Base-by-base conservation (phyloP, 1,140 invertebrate genomes). In the Heliconius himera region DNA sequence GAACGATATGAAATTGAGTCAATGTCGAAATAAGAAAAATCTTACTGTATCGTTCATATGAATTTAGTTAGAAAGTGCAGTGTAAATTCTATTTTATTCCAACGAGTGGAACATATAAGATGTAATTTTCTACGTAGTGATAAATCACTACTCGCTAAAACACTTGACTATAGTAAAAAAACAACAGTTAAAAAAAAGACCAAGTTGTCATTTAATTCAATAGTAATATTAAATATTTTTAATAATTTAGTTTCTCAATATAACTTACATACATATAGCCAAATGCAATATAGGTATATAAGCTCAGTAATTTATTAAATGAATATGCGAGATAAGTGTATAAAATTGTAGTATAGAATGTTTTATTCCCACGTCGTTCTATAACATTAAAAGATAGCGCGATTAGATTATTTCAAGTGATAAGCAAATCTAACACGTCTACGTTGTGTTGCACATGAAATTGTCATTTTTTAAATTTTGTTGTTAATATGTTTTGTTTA, bases 351-450 rank as follows among this genome's bases (percentile, higher is more conserved):
- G 78, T 26, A 11, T 70, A 60, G 9, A 77, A 80, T 46, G 49
- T 66, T 66, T 66, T 29, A 66, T 77, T 80, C 79, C 79, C 79
- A 80, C 74, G 70, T 77, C 70, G 73, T 74, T 22, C 41, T 60
- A 70, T 60, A 71, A 74, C 78, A 74, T 73, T 79, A 70, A 79
- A 60, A 54, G 54, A 77, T 72, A 70, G 71, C 70, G 36, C 71
- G 79, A 80, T 74, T 74, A 80, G 79, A 80, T 80, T 38, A 80
- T 80, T 73, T 76, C n/a, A 72, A 36, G 56, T 54, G 79, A 77
- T 80, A 80, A 72, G 74, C 70, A 33, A 36, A 76, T 76, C 70
- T 71, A 49, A 73, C 60, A 66, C 60, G 60, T 66, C 60, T 66
- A 29, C 11, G 60, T 66, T 66, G 60, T 29, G 22, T 66, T 29